phyloP scores from a whole-genome alignment of 2,888 invertebrate species.

The Drosophila crucigera region DNA sequence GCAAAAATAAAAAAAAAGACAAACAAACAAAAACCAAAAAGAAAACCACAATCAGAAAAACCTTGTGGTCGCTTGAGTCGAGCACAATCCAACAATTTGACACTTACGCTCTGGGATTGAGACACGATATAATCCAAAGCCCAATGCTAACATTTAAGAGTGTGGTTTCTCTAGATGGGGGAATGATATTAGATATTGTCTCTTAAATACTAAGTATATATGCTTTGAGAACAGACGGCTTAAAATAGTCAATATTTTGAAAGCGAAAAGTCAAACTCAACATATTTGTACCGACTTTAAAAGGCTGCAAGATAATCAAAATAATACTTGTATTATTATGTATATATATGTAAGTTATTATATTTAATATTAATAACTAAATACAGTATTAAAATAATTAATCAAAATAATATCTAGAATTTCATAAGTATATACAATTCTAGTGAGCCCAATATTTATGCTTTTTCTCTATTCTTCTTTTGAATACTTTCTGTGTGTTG shows the following conservation, averaged over 20 bases:
- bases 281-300: neutral
- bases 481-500: neutral
- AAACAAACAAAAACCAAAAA: neutral
- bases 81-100: constrained; percentile 50
- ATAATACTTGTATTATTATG: neutral
- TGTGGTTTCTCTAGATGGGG: constrained; percentile 16
- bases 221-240: neutral
- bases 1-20: constrained; percentile 14
- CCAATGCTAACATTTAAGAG: constrained; percentile 34
- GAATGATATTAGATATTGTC: constrained; percentile 4
- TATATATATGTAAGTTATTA: no score
- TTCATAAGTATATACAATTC: neutral
- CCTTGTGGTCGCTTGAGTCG: constrained; percentile 35
- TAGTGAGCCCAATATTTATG: neutral
- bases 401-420: neutral
- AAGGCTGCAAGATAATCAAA: neutral
- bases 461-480: neutral
- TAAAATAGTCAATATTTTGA: neutral
- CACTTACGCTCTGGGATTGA: constrained; percentile 52
- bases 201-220: neutral
- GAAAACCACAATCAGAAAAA: constrained; percentile 14
- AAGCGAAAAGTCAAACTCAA: neutral
- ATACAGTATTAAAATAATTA: neutral
- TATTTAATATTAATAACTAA: neutral
- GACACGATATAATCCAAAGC: neutral